phyloP scores from a whole-genome alignment of 2,797 vertebrate species.

The Perodicticus potto region DNA sequence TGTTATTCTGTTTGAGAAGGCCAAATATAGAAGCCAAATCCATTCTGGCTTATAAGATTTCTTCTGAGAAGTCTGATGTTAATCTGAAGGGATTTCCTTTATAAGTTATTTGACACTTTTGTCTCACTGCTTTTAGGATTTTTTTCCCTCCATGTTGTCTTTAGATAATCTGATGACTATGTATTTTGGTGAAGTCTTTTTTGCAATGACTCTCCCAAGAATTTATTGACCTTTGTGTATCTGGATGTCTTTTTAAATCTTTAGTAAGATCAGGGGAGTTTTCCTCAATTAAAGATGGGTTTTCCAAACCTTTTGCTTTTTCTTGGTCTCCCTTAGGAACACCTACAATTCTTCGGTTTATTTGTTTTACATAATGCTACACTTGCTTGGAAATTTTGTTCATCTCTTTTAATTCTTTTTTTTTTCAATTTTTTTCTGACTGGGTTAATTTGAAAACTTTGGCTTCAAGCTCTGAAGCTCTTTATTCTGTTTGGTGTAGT shows the following conservation, averaged over 20 bases:
- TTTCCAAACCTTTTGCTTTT: neutral
- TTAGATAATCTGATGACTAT: neutral
- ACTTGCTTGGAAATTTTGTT: neutral
- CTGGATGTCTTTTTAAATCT: neutral
- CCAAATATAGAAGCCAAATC: too few species aligned
- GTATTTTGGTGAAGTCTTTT: neutral
- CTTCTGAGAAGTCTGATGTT: neutral
- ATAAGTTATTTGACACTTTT: neutral
- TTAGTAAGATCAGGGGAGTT: neutral
- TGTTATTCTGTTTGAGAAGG: neutral
- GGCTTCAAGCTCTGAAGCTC: neutral
- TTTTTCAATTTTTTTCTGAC: neutral
- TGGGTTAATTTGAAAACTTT: neutral
- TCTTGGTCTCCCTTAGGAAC: neutral
- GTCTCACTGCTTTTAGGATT: neutral
- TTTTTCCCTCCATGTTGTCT: neutral
- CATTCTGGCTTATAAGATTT: neutral
- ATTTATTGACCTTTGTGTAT: neutral
- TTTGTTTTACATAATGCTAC: neutral
- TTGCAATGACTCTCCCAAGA: neutral
- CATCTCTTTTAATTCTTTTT: neutral
- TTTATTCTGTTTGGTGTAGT: neutral
- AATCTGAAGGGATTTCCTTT: neutral
- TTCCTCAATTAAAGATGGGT: neutral
- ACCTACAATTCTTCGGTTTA: neutral